A percentile compares a stretch with the other conserved stretches of the same genome.
Evolutionary conservation across 2,113 vertebrate genomes (phyloP).

Genomic region (Podarcis muralis): DNA sequence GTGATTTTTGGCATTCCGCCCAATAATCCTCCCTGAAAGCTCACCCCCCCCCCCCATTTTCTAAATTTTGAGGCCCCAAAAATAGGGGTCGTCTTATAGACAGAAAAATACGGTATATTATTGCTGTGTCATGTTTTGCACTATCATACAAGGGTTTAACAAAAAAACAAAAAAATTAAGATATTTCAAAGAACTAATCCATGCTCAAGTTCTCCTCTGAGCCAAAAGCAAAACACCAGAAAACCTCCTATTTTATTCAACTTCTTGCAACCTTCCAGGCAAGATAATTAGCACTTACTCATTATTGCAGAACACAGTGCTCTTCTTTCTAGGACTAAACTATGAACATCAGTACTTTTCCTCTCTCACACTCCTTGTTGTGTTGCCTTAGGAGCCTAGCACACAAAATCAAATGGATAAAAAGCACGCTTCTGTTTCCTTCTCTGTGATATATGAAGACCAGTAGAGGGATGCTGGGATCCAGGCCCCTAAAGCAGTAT

Average conservation of each 20-base stretch:
- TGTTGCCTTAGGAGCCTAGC: not conserved
- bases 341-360: not conserved
- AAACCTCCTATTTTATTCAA: not conserved
- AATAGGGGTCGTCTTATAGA: no score
- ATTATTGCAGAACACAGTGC: not conserved
- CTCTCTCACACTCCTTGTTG: not conserved
- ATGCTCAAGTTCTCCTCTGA: not conserved
- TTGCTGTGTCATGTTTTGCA: not conserved
- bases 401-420: not conserved
- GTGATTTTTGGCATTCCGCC: no score
- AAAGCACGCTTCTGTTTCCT: not conserved
- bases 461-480: not conserved
- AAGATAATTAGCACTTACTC: not conserved
- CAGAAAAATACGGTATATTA: not conserved
- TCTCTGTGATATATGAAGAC: not conserved
- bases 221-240: not conserved
- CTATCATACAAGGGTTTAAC: not conserved
- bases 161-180: not conserved
- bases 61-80: no score
- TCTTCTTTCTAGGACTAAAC: not conserved
- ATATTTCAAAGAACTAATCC: not conserved
- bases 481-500: not conserved
- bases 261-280: not conserved
- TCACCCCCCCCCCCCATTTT: no score
- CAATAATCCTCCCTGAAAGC: no score